phyloP scores from a whole-genome alignment of 2,888 invertebrate genomes.

The Sphaerophoria taeniata region DNA sequence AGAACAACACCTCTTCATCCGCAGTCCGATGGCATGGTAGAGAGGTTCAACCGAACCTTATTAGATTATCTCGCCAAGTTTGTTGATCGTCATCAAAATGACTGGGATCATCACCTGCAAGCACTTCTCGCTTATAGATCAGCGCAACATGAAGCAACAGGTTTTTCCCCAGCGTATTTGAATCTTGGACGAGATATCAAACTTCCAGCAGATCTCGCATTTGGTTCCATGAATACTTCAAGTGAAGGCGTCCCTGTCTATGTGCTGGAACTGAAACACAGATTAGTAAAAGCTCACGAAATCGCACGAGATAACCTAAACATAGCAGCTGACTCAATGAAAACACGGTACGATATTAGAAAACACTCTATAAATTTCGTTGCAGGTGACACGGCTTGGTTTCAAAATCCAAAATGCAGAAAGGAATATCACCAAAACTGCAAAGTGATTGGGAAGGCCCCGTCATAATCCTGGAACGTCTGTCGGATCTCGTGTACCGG shows the following conservation, averaged over 20 bases:
- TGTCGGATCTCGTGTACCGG: neutral
- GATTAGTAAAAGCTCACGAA: too few relatives aligned
- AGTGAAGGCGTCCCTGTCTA: neutral
- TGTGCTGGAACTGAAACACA: neutral
- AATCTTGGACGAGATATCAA: constrained; percentile 1
- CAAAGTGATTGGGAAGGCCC: too few relatives aligned
- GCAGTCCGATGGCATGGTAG: too few relatives aligned
- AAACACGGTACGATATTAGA: neutral
- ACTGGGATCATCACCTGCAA: constrained; percentile 10
- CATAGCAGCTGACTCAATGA: too few relatives aligned
- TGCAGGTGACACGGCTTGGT: constrained; percentile 5
- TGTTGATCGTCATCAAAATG: neutral
- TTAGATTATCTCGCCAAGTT: too few relatives aligned
- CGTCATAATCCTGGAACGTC: too few relatives aligned
- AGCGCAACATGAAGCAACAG: constrained; percentile 1
- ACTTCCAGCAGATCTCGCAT: neutral
- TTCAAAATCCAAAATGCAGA: neutral
- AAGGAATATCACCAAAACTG: constrained; percentile 2
- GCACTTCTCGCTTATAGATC: constrained; percentile 5
- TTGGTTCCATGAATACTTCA: neutral
- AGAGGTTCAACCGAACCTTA: too few relatives aligned
- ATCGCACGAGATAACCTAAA: neutral
- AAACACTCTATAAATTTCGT: neutral
- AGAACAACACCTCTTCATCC: neutral
- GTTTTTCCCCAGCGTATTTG: neutral